Conservation (phyloP, 2,797 vertebrate genomes). For the Mycteria americana region DNA sequence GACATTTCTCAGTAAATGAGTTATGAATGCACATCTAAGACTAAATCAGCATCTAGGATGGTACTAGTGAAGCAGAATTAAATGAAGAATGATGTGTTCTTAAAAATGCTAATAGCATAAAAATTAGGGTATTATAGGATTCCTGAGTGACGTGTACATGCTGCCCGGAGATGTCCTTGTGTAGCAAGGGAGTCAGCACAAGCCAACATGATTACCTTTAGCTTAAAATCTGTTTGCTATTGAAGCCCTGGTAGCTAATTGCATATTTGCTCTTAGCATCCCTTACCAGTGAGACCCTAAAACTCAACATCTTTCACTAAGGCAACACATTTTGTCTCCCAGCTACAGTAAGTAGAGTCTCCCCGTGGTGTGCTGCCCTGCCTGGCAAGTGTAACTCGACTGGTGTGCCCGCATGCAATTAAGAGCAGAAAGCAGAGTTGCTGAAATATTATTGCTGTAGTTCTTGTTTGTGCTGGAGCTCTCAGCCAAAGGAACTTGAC, state of each 20-base stretch:
- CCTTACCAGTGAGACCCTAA: neutral
- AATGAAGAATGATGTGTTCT: neutral
- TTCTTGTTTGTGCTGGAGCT: neutral
- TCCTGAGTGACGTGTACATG: neutral
- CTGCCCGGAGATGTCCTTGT: accelerated
- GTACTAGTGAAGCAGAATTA: neutral
- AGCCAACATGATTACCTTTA: neutral
- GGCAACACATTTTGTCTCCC: neutral
- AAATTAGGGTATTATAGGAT: neutral
- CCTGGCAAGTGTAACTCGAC: neutral
- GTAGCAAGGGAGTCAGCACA: neutral
- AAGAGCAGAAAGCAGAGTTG: neutral
- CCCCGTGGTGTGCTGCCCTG: neutral
- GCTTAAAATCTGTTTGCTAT: neutral
- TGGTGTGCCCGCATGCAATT: accelerated
- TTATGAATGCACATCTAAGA: neutral
- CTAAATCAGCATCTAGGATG: neutral
- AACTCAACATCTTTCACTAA: neutral
- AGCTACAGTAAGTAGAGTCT: neutral
- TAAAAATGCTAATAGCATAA: neutral
- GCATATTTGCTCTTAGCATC: neutral
- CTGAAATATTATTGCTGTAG: neutral
- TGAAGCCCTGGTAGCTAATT: neutral
- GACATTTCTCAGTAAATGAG: neutral
- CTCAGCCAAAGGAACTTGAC: neutral